phyloP scores from a whole-genome alignment of 2,113 vertebrate genomes.

The Gambusia holbrooki region DNA sequence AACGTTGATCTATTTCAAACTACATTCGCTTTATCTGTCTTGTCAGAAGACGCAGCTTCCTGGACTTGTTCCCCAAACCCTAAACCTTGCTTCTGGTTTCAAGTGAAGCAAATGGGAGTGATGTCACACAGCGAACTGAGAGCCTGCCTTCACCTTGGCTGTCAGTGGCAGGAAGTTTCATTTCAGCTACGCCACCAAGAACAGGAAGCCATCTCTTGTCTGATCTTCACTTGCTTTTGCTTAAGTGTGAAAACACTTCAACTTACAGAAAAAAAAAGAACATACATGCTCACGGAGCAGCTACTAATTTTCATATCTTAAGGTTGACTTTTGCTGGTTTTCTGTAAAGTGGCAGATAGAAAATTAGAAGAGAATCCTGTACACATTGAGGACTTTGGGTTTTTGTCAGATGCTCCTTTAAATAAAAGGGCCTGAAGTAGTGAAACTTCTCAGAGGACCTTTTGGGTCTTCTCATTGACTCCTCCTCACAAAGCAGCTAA shows the following conservation, averaged over 20 bases:
- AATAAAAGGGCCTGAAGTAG: slow-evolving; percentile 6
- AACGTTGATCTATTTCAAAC: slow-evolving; percentile 40
- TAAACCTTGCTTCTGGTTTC: slow-evolving; percentile 76
- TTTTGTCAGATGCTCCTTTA: neutral
- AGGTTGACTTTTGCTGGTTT: neutral
- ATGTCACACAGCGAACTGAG: slow-evolving; percentile 83
- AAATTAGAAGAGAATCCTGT: neutral
- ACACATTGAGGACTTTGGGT: neutral
- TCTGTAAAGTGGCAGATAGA: neutral
- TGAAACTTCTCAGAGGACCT: slow-evolving; percentile 36
- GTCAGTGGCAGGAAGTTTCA: slow-evolving; percentile 68
- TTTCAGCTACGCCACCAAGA: slow-evolving; percentile 69
- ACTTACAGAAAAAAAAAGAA: slow-evolving; percentile 3
- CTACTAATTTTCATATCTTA: neutral
- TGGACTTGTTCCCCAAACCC: slow-evolving; percentile 79
- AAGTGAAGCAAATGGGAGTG: slow-evolving; percentile 69
- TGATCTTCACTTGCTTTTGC: slow-evolving; percentile 43
- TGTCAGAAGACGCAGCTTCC: slow-evolving; percentile 85
- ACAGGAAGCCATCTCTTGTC: slow-evolving; percentile 68
- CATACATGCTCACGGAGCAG: neutral
- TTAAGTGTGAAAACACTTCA: slow-evolving; percentile 39
- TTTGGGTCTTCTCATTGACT: slow-evolving; percentile 21
- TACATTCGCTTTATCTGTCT: slow-evolving; percentile 77
- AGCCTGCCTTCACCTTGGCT: slow-evolving; percentile 80
- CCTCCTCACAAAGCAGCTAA: slow-evolving; percentile 20